A percentile compares a stretch with the other conserved stretches of the same genome.
Evolutionary conservation across 2,797 vertebrate genomes (phyloP).

Genomic region (Cuculus canorus): DNA sequence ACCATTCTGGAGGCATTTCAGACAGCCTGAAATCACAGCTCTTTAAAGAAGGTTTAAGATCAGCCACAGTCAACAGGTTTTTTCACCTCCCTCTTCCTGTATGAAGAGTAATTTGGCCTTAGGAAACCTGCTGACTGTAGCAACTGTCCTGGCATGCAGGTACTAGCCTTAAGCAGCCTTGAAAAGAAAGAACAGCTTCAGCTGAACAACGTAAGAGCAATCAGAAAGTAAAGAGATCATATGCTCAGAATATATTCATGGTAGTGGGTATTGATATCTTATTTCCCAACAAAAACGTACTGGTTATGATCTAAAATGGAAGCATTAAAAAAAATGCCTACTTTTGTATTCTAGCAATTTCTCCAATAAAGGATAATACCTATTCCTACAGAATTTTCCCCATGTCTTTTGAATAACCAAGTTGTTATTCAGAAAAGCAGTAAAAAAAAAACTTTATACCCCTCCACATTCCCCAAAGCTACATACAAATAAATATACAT

Average conservation of each 20-base stretch:
- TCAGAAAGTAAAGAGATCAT: not conserved
- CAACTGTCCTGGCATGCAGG: conserved; percentile 23
- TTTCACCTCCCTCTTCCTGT: not conserved
- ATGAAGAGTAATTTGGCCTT: not conserved
- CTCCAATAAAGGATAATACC: not conserved
- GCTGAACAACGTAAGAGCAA: not conserved
- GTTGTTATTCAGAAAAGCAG: not conserved
- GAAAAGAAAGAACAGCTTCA: not conserved
- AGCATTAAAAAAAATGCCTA: not conserved
- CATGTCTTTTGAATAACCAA: not conserved
- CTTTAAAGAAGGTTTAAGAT: not conserved
- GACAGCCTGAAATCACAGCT: not conserved
- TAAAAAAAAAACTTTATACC: not conserved
- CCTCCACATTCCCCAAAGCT: not conserved
- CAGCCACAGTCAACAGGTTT: conserved; percentile 23
- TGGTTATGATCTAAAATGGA: not conserved
- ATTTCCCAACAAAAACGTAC: not conserved
- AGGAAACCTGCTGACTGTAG: conserved; percentile 9
- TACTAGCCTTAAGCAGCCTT: conserved; percentile 36
- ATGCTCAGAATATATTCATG: not conserved
- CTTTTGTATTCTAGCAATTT: not conserved
- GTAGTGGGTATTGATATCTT: not conserved
- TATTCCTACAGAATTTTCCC: not conserved
- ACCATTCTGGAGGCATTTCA: not conserved
- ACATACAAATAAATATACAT: not conserved